These are phyloP conservation scores for Gallinago nigripennis DNA, from an alignment of 2,797 vertebrate species.

Conservation along the genomic window DNA sequence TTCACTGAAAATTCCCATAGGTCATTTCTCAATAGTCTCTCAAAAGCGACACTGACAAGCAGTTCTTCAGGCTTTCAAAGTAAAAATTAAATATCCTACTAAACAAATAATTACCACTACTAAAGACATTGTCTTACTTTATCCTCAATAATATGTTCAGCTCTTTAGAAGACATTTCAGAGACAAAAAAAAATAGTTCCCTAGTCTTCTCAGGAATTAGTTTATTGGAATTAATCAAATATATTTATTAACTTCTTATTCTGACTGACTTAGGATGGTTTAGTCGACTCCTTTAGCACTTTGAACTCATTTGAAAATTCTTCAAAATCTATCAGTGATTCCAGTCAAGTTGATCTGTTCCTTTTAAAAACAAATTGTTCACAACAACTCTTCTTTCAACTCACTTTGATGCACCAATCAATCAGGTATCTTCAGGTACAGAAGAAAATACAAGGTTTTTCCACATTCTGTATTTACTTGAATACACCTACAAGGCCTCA, in stretches of 20 bases:
- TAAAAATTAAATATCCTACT: not conserved
- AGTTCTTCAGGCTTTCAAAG: not conserved
- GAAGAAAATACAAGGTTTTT: not conserved
- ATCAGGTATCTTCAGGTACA: fast-evolving
- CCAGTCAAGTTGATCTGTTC: not conserved
- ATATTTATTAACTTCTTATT: not conserved
- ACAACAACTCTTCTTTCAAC: not conserved
- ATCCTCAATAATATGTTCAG: not conserved
- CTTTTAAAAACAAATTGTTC: not conserved
- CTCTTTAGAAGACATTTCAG: not conserved
- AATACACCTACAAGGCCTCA: not conserved
- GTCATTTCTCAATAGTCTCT: not conserved
- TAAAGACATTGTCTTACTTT: not conserved
- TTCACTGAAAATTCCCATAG: not conserved
- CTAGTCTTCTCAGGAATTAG: not conserved
- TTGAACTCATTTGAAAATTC: not conserved
- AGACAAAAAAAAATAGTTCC: not conserved
- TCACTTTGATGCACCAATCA: not conserved
- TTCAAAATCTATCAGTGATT: not conserved
- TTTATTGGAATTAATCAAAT: not conserved
- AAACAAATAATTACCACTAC: not conserved
- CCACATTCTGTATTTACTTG: not conserved
- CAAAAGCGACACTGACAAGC: not conserved
- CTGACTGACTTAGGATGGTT: not conserved
- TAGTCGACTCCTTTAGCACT: not conserved